Evolutionary conservation across 2,888 invertebrate species (phyloP), one percentile per base, ranked within the genome.

Genomic region (Coenonympha glycerion): DNA sequence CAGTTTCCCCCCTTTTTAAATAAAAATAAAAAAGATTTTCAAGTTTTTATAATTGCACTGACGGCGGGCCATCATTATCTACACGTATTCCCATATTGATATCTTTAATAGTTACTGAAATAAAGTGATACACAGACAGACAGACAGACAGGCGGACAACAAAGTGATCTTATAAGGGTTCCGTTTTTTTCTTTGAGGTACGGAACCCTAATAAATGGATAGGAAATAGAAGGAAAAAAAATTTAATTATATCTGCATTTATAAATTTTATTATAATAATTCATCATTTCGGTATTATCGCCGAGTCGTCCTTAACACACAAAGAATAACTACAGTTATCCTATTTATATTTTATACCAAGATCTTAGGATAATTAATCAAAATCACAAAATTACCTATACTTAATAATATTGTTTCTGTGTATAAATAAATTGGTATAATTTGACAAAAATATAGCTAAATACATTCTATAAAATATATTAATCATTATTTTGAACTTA

Each of bases 351-450:
- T 50, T 53, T 53, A 50, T 58, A 39, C 51, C 46, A 53, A 56
- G 58, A 53, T 56, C 59, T 58, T 59, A 62, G 45, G 41, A 55
- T 52, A 49, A n/a, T n/a, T n/a, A 55, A 53, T 55, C 57, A 62
- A 62, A 61, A 62, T 62, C 62, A 62, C 61, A 62, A 39, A 58
- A n/a, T n/a, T 55, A 40, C 58, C 51, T 53, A 53, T 54, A 50
- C 52, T 51, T 55, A 34, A 58, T 53, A 52, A 53, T 50, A 37
- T 51, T 50, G 21, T 37, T 49, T 52, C 28, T 33, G 15, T 51
- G 41, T 53, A 47, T 26, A 50, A 37, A 50, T 47, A 47, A 52
- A 6, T 40, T 49, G 31, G 50, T 60, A 47, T 49, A 49, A 52
- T 49, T 47, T 55, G 36, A 55, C 53, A 53, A 57, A 61, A 58